Conservation (phyloP, 2,113 vertebrate genomes). For the Psephotus haematonotus region DNA sequence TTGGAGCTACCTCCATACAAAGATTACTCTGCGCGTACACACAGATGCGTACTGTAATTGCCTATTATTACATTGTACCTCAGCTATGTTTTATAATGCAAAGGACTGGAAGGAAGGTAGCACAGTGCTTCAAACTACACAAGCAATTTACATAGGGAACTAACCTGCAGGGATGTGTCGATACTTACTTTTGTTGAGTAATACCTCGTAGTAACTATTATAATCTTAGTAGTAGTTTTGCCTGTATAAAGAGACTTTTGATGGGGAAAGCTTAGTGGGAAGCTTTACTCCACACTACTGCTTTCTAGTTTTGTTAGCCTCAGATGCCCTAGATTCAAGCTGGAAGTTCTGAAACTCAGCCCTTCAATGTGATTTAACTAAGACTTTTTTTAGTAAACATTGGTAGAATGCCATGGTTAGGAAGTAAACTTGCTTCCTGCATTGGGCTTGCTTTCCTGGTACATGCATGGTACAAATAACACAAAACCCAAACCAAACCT, state of each 20-base stretch:
- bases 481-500: not conserved
- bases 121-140: not conserved
- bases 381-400: not conserved
- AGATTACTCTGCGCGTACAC: not conserved
- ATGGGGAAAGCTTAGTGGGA: not conserved
- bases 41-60: not conserved
- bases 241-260: not conserved
- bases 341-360: not conserved
- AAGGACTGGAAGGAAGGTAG: not conserved
- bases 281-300: not conserved
- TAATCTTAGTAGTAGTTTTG: not conserved
- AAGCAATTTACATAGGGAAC: not conserved
- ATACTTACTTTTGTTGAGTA: not conserved
- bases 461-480: not conserved
- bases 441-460: not conserved
- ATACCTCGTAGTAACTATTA: not conserved
- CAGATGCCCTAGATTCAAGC: not conserved
- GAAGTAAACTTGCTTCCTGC: not conserved
- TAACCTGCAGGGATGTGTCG: not conserved
- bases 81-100: not conserved
- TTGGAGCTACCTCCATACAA: not conserved
- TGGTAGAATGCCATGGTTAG: not conserved
- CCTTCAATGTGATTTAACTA: not conserved
- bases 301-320: not conserved
- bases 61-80: not conserved